Conservation (phyloP, 2,888 invertebrate species). For the Cataglyphis cursor region DNA sequence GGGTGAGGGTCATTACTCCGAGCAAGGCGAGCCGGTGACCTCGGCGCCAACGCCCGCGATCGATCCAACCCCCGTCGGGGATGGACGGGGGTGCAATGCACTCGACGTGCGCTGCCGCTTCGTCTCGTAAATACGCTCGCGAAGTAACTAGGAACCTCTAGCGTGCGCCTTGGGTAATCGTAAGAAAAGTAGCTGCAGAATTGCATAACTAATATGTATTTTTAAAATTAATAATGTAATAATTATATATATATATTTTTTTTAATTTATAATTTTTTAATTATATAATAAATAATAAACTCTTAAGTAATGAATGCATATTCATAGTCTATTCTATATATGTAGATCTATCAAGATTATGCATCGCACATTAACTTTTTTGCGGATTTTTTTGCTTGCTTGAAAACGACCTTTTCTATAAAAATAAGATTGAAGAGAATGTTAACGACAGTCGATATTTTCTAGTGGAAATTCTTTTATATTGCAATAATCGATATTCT, state of each 20-base stretch:
- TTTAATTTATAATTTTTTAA: background rate
- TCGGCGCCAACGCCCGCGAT: slow-evolving; percentile 86
- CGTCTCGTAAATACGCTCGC: slow-evolving; percentile 36
- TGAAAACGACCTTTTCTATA: background rate
- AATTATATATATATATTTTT: too few relatives aligned
- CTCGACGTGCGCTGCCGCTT: slow-evolving; percentile 73
- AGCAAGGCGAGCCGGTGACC: slow-evolving; percentile 86
- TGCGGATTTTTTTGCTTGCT: background rate
- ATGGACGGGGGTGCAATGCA: slow-evolving; percentile 82
- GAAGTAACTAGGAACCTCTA: slow-evolving; percentile 27
- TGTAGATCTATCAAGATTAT: background rate
- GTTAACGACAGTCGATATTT: slow-evolving; percentile 1
- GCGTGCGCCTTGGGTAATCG: slow-evolving; percentile 26
- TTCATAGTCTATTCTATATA: background rate
- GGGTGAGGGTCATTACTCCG: slow-evolving; percentile 87
- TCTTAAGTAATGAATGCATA: background rate
- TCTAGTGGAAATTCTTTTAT: background rate
- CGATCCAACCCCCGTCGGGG: slow-evolving; percentile 83
- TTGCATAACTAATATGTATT: background rate
- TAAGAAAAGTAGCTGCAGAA: slow-evolving; percentile 5
- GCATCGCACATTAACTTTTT: background rate
- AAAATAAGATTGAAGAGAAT: background rate
- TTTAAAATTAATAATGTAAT: background rate
- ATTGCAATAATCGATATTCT: background rate
- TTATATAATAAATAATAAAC: background rate